A percentile compares a stretch with the other conserved stretches of the same genome.
Conservation (phyloP, 2,797 vertebrate genomes). For the Podarcis lilfordi region DNA sequence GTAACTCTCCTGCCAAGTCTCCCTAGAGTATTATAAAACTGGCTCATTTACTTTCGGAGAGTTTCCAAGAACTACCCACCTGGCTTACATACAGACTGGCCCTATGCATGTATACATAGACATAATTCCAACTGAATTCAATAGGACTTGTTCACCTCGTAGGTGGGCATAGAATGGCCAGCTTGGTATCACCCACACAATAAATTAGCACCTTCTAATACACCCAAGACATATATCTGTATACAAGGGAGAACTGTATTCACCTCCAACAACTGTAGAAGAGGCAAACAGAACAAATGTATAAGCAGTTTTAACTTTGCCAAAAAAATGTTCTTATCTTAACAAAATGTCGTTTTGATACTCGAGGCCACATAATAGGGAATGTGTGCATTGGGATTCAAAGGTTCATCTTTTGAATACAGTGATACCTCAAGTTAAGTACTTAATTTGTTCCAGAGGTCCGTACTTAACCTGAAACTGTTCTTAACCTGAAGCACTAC, state of each 20-base stretch:
- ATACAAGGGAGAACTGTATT: not conserved
- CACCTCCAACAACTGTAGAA: not conserved
- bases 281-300: not conserved
- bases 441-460: no score
- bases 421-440: no score
- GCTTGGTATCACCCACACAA: conserved; percentile 26
- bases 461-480: no score
- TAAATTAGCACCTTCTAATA: conserved; percentile 33
- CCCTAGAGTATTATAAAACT: conserved; percentile 18
- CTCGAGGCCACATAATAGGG: no score
- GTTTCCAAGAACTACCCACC: conserved; percentile 34
- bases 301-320: not conserved
- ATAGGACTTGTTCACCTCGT: no score
- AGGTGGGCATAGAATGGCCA: no score
- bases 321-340: not conserved
- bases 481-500: no score
- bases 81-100: not conserved
- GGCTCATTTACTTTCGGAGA: conserved; percentile 9
- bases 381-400: not conserved
- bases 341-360: not conserved
- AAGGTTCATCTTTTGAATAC: not conserved
- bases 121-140: no score
- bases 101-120: not conserved
- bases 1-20: not conserved
- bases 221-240: conserved; percentile 1